Percentiles rank a stretch among this genome's conserved stretches.
These are phyloP conservation scores for Drosophila grimshawi DNA, from an alignment of 1,140 invertebrate genomes.

Conservation along the genomic window DNA sequence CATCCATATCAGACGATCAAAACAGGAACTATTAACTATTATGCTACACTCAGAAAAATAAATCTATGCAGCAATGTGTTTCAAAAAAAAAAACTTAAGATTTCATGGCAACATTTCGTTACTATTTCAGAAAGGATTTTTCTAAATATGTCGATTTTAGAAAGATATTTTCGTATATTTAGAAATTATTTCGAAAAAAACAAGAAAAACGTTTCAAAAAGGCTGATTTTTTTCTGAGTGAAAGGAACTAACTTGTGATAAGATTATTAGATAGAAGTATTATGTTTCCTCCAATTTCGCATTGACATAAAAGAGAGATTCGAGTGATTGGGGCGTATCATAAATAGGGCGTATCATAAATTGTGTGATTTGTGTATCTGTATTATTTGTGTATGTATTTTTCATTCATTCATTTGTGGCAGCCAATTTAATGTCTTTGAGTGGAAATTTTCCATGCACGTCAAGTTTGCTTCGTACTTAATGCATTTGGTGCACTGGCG, in stretches of 20 bases:
- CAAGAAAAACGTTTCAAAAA: too few relatives aligned
- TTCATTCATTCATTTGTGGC: slow-evolving; percentile 1
- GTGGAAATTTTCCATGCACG: slow-evolving; percentile 69
- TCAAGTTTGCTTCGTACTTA: slow-evolving; percentile 29
- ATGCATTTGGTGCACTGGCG: slow-evolving; percentile 7
- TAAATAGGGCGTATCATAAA: slow-evolving; percentile 3
- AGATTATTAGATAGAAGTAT: background rate
- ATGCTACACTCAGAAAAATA: background rate
- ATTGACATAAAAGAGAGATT: background rate
- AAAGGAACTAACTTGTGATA: slow-evolving; percentile 18
- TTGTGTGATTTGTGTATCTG: slow-evolving; percentile 15
- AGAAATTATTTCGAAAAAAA: too few relatives aligned
- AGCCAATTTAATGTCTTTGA: slow-evolving; percentile 56
- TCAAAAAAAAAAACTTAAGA: too few relatives aligned
- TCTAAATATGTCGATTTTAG: too few relatives aligned
- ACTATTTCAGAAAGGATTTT: too few relatives aligned
- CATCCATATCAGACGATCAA: background rate
- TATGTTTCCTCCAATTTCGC: too few relatives aligned
- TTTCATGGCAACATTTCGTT: too few relatives aligned
- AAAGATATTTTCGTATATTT: too few relatives aligned
- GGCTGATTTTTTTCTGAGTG: too few relatives aligned
- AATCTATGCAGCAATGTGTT: too few relatives aligned
- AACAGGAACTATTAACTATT: background rate
- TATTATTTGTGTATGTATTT: slow-evolving; percentile 7
- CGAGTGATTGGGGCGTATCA: background rate